These are phyloP conservation scores for Perodicticus potto DNA, from an alignment of 2,797 vertebrate species.

Conservation along the genomic window DNA sequence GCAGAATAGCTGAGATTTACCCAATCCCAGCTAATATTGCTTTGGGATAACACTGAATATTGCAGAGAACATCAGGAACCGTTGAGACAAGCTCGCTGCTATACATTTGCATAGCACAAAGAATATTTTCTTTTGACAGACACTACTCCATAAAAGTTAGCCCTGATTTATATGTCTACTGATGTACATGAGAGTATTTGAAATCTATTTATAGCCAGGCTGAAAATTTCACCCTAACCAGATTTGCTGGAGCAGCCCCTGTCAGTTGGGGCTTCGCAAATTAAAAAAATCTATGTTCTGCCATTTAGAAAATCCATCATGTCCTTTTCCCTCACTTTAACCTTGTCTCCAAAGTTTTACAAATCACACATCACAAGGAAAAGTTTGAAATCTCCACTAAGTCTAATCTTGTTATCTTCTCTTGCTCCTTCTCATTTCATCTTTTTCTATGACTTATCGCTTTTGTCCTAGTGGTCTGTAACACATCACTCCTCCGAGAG, in stretches of 20 bases:
- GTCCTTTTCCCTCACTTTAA: conserved; percentile 55
- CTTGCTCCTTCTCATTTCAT: conserved; percentile 28
- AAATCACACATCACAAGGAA: conserved; percentile 63
- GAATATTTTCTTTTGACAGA: conserved; percentile 61
- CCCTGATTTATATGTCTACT: not conserved
- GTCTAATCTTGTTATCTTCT: conserved; percentile 18
- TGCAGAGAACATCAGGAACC: not conserved
- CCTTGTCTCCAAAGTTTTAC: conserved; percentile 67
- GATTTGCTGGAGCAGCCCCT: conserved; percentile 42
- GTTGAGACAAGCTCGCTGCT: not conserved
- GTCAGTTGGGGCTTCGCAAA: conserved; percentile 45
- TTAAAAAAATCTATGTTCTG: conserved; percentile 56
- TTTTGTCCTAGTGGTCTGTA: conserved; percentile 31
- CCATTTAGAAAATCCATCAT: conserved; percentile 71
- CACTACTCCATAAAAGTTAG: not conserved
- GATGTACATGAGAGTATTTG: not conserved
- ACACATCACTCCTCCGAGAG: not conserved
- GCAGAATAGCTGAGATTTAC: not conserved
- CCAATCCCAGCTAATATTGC: not conserved
- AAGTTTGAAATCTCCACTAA: conserved; percentile 53
- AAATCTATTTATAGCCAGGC: conserved; percentile 42
- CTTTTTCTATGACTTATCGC: conserved; percentile 48
- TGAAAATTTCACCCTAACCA: conserved; percentile 46
- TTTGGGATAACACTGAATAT: not conserved
- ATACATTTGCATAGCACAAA: not conserved